These are phyloP conservation scores for Schizopygopsis pylzovi DNA, from an alignment of 2,797 vertebrate genomes.

Conservation along the genomic window DNA sequence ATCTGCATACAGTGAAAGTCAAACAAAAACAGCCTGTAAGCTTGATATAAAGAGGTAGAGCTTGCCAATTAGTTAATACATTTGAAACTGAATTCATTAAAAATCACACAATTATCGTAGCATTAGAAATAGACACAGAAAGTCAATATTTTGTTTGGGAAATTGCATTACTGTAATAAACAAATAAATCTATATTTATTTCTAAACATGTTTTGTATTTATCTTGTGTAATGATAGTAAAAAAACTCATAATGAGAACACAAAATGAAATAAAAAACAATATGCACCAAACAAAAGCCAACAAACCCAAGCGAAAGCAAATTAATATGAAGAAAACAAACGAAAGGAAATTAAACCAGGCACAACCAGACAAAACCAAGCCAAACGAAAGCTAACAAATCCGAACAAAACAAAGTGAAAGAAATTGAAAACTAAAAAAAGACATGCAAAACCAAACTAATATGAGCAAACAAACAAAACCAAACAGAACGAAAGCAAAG, in stretches of 20 bases:
- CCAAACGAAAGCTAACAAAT: background rate
- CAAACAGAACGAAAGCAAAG: background rate
- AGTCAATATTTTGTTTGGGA: background rate
- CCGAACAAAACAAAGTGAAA: background rate
- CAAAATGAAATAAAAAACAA: background rate
- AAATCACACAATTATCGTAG: background rate
- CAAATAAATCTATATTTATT: background rate
- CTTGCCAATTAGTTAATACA: background rate
- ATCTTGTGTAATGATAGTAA: background rate
- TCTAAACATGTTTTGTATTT: background rate
- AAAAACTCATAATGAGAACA: background rate
- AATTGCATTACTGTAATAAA: background rate
- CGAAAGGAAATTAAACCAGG: background rate
- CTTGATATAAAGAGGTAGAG: background rate
- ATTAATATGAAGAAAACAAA: background rate
- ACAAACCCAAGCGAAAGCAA: background rate
- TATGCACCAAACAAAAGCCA: background rate
- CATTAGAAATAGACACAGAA: background rate
- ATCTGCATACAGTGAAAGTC: slow-evolving; percentile 19
- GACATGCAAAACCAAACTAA: background rate
- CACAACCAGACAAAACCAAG: background rate
- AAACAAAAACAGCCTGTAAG: background rate
- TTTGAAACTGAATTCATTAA: background rate
- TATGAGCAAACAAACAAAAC: background rate
- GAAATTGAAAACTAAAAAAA: background rate